Conservation (phyloP, 2,113 vertebrate species). For the Odobenus rosmarus region DNA sequence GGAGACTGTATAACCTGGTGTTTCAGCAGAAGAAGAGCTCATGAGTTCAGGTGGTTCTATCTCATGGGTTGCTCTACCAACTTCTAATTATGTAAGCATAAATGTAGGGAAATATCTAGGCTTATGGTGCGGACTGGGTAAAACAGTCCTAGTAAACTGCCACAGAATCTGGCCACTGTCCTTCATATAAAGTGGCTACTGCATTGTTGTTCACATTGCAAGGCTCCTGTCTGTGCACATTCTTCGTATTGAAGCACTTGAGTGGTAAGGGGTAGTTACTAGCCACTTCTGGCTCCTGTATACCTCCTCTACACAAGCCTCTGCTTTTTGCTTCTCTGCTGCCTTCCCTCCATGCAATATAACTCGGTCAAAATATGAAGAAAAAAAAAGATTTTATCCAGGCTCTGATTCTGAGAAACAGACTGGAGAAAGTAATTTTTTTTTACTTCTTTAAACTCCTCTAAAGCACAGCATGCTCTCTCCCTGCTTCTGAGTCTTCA, state of each 20-base stretch:
- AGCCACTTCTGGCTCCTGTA: not conserved
- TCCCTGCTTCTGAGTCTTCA: not conserved
- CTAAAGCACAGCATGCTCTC: not conserved
- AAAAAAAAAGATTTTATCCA: not conserved
- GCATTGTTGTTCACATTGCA: not conserved
- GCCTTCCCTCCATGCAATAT: not conserved
- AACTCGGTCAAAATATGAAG: not conserved
- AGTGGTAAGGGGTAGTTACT: rapidly evolving
- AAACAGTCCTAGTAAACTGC: not conserved
- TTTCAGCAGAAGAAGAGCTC: not conserved
- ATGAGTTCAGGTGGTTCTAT: not conserved
- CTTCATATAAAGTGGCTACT: not conserved
- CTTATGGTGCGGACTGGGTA: not conserved
- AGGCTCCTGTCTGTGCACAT: not conserved
- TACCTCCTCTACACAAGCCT: not conserved
- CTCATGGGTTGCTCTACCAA: not conserved
- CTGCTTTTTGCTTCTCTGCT: not conserved
- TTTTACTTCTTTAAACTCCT: not conserved
- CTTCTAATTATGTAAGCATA: not conserved
- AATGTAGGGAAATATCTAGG: not conserved
- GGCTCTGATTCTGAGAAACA: not conserved
- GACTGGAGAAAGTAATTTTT: not conserved
- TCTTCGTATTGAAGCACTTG: not conserved
- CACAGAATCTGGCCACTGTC: not conserved
- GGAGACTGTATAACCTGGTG: not conserved